Base-by-base conservation (phyloP, 2,888 invertebrate species). In the Nasonovia ribisnigri region DNA sequence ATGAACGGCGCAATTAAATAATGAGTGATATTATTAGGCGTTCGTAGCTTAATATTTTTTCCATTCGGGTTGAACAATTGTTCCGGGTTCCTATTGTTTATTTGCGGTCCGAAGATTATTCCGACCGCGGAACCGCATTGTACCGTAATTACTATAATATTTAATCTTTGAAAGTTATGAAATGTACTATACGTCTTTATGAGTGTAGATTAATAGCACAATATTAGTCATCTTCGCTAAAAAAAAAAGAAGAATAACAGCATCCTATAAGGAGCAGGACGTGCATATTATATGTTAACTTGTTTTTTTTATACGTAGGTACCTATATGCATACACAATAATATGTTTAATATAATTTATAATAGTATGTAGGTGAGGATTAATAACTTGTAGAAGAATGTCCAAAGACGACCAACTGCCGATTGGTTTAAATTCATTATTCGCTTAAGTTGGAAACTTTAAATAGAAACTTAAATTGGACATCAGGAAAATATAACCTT, bases 91-190 rank as follows among this genome's bases (percentile, higher is more conserved):
- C 86, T 90, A 90, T 90, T 90, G 93, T 93, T 90, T 36, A 20
- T 90, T 90, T 43, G 90, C 90, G 93, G 89, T 90, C 84, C 13
- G 67, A 42, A 90, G 90, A 90, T 87, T n/a, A 90, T 93, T 86
- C 89, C 60, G 86, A 57, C 93, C 93, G 84, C 93, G 13, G 48
- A 57, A 88, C 46, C 54, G 46, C 54, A 84, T 54, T 57, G 88
- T 88, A 88, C 89, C 57, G 20, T 89, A 46, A 57, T 57, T 29
- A 42, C 43, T 29, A 51, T 84, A 1, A 84, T 42, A 51, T 84
- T 84, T 84, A 26, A 29, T 51, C 29, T 92, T 36, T 29, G 60
- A 67, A 92, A 88, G 92, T 67, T 92, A 88, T 46, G 26, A 54
- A 91, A 42, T 6, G n/a, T 46, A 54, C 5, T 29, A 13, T 46